Percentiles rank a stretch among this genome's conserved stretches.
Conservation (phyloP, 2,888 invertebrate species). For the Ceraclea dissimilis region DNA sequence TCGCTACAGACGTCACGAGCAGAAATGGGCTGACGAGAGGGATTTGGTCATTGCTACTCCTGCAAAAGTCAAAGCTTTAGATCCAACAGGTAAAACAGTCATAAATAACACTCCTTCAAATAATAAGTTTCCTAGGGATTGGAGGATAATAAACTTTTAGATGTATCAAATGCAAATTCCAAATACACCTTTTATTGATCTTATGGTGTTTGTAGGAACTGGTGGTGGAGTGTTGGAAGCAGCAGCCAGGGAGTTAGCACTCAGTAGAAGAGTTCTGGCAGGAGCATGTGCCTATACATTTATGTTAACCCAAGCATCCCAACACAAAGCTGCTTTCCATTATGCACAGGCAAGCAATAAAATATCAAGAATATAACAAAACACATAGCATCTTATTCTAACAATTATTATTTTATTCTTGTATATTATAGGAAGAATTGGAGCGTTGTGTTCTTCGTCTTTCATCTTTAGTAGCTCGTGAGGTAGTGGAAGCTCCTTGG, state of each 20-base stretch:
- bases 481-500: constrained; percentile 23
- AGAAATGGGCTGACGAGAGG: constrained; percentile 22
- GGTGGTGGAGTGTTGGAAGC: constrained; percentile 22
- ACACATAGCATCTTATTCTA: too few species aligned
- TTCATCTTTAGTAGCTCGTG: constrained; percentile 16
- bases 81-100: constrained; percentile 16
- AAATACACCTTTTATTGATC: too few species aligned
- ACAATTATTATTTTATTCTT: too few species aligned
- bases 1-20: constrained; percentile 21
- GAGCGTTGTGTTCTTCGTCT: constrained; percentile 21
- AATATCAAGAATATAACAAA: not conserved
- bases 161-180: too few species aligned
- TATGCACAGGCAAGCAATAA: constrained; percentile 19
- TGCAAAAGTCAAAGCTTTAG: constrained; percentile 19
- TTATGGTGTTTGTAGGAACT: constrained; percentile 17
- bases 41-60: constrained; percentile 18
- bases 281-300: constrained; percentile 23
- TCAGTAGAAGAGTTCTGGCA: constrained; percentile 19
- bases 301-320: constrained; percentile 14
- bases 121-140: too few species aligned
- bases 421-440: constrained; percentile 19
- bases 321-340: constrained; percentile 23
- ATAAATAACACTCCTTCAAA: too few species aligned
- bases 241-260: constrained; percentile 22
- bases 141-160: too few species aligned